A percentile compares a stretch with the other conserved stretches of the same genome.
Conservation (phyloP, 2,113 vertebrate genomes). For the Apus apus region DNA sequence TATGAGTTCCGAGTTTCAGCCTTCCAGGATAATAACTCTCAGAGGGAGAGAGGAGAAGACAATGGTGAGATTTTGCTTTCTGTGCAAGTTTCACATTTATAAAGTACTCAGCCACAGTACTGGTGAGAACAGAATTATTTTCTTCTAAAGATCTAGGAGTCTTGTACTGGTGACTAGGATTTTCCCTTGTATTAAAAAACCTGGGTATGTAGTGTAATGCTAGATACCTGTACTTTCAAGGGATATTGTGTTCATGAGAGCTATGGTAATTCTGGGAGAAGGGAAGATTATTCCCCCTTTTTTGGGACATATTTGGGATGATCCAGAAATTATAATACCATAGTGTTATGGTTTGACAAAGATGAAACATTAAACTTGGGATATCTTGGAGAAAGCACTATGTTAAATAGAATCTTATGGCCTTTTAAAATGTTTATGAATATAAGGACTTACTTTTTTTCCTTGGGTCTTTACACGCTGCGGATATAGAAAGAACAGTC, state of each 20-base stretch:
- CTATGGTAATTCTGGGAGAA: neutral
- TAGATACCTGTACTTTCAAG: neutral
- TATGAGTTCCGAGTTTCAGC: neutral
- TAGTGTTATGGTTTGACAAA: neutral
- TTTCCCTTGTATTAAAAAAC: neutral
- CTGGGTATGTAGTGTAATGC: neutral
- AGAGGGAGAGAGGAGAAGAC: neutral
- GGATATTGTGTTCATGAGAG: neutral
- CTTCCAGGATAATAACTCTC: neutral
- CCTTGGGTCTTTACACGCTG: neutral
- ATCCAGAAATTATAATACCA: neutral
- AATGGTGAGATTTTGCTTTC: neutral
- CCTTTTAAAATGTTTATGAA: neutral
- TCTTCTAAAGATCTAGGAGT: neutral
- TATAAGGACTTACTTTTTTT: conserved; percentile 24
- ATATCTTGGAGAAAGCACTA: neutral
- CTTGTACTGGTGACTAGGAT: neutral
- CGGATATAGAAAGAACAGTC: conserved; percentile 63
- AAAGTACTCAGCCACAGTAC: neutral
- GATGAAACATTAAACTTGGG: neutral
- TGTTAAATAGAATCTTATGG: neutral
- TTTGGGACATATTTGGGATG: neutral
- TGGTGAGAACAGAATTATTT: neutral
- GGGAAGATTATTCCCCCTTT: neutral
- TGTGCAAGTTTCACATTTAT: neutral